Base-by-base conservation (phyloP, 92 coral and sea anemone species). In the Zoanthus solanderi region DNA sequence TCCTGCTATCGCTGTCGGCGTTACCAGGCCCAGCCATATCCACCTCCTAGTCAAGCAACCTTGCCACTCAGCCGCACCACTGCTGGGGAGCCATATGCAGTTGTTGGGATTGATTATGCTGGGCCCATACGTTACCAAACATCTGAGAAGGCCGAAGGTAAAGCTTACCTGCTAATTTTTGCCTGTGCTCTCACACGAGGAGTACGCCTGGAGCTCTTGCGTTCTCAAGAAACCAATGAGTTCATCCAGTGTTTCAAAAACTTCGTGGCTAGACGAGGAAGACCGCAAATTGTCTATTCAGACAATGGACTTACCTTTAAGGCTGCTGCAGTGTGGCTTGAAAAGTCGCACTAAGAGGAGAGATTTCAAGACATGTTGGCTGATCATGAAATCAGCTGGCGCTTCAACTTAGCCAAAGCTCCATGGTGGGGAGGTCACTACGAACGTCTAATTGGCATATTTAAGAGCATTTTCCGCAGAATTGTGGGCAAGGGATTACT, bases 71-170 rank as follows among this genome's bases (percentile, higher is more conserved):
- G 44, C 44, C 52, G 90, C 47, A 87, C 87, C 4, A 28, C 58
- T 11, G 68, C 89, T 37, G 65, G 61, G 9, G 78, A 78, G 13
- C 88, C 89, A 12, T 89, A 72, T 71, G 60, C 85, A 61, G 89
- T 89, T 4, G 31, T 84, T 47, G 89, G 89, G 7, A 82, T 89
- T 23, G 92, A 89, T 34, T 84, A 84, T 52, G 92, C 92, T 1
- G 84, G 89, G 44, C 92, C 89, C 37, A 75, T 84, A 30, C 58
- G 65, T 6, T 89, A 84, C 71, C 88, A 37, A 9, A 15, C 17
- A 6, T 76, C 53, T 9, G 37, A 69, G 18, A 67, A 83, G 9
- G 29, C 47, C 0, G 87, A 83, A 31, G 17, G 72, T 37, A 83
- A 83, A 28, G 87, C 87, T 15, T 82, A 82, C n/a, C 56, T 82